These are phyloP conservation scores for Ceyx melanurus DNA, from an alignment of 2,113 vertebrate species.

Conservation along the genomic window DNA sequence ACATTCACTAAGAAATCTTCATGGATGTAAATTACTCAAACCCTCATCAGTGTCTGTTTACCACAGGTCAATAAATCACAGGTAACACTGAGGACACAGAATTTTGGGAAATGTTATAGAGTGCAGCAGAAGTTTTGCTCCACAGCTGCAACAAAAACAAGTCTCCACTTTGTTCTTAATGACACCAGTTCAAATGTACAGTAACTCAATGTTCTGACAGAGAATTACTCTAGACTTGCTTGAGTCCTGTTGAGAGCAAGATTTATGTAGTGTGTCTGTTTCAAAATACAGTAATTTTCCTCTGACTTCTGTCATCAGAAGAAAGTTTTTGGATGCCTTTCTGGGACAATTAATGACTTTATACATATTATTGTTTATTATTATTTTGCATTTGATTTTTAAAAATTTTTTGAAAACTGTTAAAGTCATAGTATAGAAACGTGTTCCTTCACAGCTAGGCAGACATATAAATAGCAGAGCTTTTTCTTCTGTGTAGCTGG, in stretches of 20 bases:
- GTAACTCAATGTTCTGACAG: background rate
- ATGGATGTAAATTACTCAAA: background rate
- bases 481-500: background rate
- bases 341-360: background rate
- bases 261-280: background rate
- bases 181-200: background rate
- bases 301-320: background rate
- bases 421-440: background rate
- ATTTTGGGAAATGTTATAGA: background rate
- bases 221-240: background rate
- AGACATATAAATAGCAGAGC: background rate
- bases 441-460: background rate
- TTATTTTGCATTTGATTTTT: background rate
- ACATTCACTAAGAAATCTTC: background rate
- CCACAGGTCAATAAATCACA: accelerated
- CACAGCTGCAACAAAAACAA: background rate
- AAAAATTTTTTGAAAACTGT: background rate
- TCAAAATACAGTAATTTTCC: background rate
- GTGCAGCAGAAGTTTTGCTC: background rate
- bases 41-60: background rate
- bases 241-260: background rate
- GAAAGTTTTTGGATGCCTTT: background rate
- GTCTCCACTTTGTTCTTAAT: background rate
- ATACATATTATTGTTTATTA: background rate
- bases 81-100: background rate